A percentile compares a stretch with the other conserved stretches of the same genome.
These are phyloP conservation scores for Sciaenops ocellatus DNA, from an alignment of 2,797 vertebrate species.

Conservation along the genomic window DNA sequence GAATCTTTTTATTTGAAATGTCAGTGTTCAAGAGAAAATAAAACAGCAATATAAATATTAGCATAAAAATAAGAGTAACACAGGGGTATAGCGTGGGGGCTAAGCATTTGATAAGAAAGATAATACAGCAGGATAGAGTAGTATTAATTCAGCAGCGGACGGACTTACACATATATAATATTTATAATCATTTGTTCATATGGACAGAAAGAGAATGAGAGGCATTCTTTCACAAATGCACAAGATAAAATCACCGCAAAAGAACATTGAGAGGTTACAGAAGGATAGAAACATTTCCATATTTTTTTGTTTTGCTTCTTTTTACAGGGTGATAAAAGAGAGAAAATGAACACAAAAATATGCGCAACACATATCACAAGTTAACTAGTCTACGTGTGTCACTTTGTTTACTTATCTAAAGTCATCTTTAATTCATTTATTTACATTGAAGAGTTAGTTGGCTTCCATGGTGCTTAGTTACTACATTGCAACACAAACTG, in stretches of 20 bases:
- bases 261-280: conserved; percentile 86
- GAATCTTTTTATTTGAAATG: conserved; percentile 97
- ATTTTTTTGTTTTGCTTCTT: conserved; percentile 80
- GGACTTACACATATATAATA: conserved; percentile 88
- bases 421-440: conserved; percentile 86
- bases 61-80: conserved; percentile 99
- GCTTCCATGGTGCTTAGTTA: conserved; percentile 87
- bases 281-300: conserved; percentile 83
- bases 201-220: conserved; percentile 86
- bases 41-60: conserved; percentile 99
- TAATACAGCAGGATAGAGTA: conserved; percentile 88
- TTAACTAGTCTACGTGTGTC: conserved; percentile 88
- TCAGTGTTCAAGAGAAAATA: conserved; percentile 93
- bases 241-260: conserved; percentile 86
- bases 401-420: conserved; percentile 85
- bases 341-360: conserved; percentile 89
- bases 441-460: conserved; percentile 89
- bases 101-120: conserved; percentile 92
- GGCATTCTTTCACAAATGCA: conserved; percentile 89
- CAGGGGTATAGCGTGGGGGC: conserved; percentile 81
- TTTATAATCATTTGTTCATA: conserved; percentile 89
- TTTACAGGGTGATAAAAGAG: conserved; percentile 85
- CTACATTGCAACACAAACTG: conserved; percentile 87
- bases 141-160: conserved; percentile 87
- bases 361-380: conserved; percentile 87